Percentiles rank a stretch among this genome's conserved stretches.
phyloP scores from a whole-genome alignment of 35 echinoderm and acorn worm genomes.

The Patiria miniata region DNA sequence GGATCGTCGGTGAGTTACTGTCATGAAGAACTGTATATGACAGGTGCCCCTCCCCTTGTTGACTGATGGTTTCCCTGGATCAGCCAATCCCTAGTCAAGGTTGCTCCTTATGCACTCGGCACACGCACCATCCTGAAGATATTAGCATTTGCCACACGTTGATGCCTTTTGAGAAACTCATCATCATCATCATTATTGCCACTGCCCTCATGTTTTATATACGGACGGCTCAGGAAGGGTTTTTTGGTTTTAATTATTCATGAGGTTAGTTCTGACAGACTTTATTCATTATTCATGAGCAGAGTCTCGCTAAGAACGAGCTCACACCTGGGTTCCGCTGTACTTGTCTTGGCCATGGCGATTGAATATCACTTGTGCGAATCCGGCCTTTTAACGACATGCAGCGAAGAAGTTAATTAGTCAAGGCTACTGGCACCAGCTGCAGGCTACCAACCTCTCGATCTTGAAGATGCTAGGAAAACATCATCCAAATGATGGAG shows the following conservation, averaged over 20 bases:
- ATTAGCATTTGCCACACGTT: constrained; percentile 22
- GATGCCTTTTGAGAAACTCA: constrained; percentile 15
- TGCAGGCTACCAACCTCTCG: constrained; percentile 1
- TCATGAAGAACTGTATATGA: background rate
- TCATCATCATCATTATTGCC: constrained; percentile 24
- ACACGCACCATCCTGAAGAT: background rate
- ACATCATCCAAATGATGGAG: too few relatives aligned
- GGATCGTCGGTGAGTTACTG: background rate
- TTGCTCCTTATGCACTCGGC: background rate
- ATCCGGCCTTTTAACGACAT: constrained; percentile 8
- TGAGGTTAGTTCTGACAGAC: background rate
- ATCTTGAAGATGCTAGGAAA: background rate
- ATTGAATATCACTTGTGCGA: constrained; percentile 14
- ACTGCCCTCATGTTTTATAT: background rate
- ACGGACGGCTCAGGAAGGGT: background rate
- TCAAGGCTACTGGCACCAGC: constrained; percentile 14
- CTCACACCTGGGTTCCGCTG: constrained; percentile 3
- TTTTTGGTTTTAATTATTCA: constrained; percentile 4
- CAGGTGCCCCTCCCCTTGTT: constrained; percentile 10
- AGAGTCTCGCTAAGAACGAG: background rate
- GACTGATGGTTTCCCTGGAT: background rate
- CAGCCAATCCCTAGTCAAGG: constrained; percentile 7
- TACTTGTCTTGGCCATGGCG: background rate
- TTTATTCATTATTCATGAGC: constrained; percentile 1
- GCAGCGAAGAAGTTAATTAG: constrained; percentile 23